These are phyloP conservation scores for Axea sp. DNA, from an alignment of 2,888 invertebrate genomes.

Conservation along the genomic window DNA sequence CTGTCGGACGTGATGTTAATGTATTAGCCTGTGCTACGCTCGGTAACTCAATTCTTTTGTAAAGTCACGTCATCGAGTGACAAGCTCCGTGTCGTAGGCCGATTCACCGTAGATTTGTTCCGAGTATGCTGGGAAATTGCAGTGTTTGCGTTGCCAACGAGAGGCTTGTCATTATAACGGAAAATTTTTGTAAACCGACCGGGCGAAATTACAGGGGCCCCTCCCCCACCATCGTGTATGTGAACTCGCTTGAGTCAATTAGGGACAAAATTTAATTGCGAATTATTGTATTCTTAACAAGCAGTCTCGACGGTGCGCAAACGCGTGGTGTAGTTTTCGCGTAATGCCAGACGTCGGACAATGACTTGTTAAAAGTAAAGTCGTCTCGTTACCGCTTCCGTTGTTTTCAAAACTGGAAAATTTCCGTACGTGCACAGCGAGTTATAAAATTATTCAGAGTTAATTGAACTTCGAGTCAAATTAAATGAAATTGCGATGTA, in stretches of 20 bases:
- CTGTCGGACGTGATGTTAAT: constrained; percentile 57
- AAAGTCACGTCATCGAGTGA: constrained; percentile 59
- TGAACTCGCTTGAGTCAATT: constrained; percentile 41
- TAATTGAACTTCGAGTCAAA: too few species aligned
- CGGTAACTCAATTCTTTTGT: constrained; percentile 55
- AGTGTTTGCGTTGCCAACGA: constrained; percentile 40
- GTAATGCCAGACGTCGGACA: constrained; percentile 47
- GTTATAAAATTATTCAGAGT: constrained; percentile 3
- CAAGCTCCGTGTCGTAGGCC: constrained; percentile 51
- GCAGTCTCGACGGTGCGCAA: constrained; percentile 27
- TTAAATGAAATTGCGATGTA: too few species aligned
- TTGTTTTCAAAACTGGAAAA: constrained; percentile 11
- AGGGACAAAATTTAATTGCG: constrained; percentile 42
- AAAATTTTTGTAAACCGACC: constrained; percentile 34
- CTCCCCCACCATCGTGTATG: too few species aligned
- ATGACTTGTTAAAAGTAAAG: constrained; percentile 50
- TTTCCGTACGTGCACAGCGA: constrained; percentile 1
- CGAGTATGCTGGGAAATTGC: constrained; percentile 44
- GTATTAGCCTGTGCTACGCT: constrained; percentile 51
- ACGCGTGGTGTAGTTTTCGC: constrained; percentile 41
- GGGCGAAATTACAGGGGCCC: constrained; percentile 36
- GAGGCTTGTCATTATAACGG: constrained; percentile 47
- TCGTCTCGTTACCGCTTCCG: constrained; percentile 37
- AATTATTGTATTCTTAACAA: constrained; percentile 36
- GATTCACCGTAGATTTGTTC: constrained; percentile 40